Evolutionary conservation across 2,113 vertebrate genomes (phyloP).

Genomic region (Seriola aureovittata): DNA sequence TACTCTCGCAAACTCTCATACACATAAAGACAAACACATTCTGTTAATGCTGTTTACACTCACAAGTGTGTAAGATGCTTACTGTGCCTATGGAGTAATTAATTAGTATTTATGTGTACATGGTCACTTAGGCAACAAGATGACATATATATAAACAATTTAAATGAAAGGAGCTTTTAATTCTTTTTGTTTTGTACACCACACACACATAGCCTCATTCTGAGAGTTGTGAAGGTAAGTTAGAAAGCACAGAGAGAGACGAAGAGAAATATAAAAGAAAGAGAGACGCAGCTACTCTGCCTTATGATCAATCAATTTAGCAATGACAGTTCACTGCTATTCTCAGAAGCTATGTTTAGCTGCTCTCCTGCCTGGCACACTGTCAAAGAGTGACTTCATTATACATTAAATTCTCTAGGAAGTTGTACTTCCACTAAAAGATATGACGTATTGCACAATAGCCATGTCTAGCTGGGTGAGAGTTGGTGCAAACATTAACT

Average conservation of each 20-base stretch:
- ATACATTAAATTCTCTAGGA: constrained; percentile 48
- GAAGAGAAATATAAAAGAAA: constrained; percentile 16
- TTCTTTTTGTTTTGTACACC: constrained; percentile 13
- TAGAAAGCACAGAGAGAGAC: constrained; percentile 18
- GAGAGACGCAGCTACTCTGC: constrained; percentile 35
- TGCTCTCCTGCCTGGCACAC: constrained; percentile 45
- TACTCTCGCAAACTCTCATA: constrained; percentile 3
- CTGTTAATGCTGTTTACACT: not conserved
- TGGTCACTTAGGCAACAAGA: constrained; percentile 19
- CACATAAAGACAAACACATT: not conserved
- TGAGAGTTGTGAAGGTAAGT: not conserved
- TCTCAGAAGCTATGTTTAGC: constrained; percentile 70
- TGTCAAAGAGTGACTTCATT: constrained; percentile 68
- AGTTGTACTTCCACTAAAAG: constrained; percentile 50
- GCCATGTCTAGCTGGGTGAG: constrained; percentile 5
- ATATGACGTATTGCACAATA: constrained; percentile 36
- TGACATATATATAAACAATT: constrained; percentile 4
- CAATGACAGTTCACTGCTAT: constrained; percentile 60
- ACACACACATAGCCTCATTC: not conserved
- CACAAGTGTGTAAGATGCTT: constrained; percentile 22
- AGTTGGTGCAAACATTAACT: constrained; percentile 19
- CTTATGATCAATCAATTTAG: constrained; percentile 63
- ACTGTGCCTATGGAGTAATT: constrained; percentile 23
- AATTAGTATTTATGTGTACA: not conserved
- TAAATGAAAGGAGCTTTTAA: constrained; percentile 11